Evolutionary conservation across 2,113 vertebrate genomes (phyloP), one percentile per base, ranked within the genome.

Genomic region (Oxyura jamaicensis): DNA sequence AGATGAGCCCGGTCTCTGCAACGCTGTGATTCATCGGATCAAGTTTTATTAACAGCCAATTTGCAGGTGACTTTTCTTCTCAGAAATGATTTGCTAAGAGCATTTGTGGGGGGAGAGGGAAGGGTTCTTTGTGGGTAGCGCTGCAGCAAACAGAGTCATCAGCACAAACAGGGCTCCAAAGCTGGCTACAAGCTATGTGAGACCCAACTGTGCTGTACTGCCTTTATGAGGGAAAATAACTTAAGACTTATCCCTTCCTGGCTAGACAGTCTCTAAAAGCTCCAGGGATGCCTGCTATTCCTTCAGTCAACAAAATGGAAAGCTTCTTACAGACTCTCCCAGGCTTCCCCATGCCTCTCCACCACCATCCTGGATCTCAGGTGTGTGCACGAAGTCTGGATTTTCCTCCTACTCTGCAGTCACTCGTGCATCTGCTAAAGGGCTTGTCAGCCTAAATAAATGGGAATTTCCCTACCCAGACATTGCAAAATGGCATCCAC

Each of bases 11-110:
- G 59, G 41, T n/a, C 22, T 84, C 39, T 65, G 74, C 36, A 71
- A 79, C 39, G 25, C 52, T 1, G 1, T 75, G 92, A 94, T 75
- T 94, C 83, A 85, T 86, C 58, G 82, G 46, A 89, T 74, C 28
- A 59, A 39, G 20, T 39, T 89, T 76, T 86, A 52, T 68, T 63
- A 92, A 10, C 11, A n/a, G 21, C 41, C 44, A 44, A 67, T 88
- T 84, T 90, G 84, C 68, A 92, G 81, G 83, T 58, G 44, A 93
- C 52, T 90, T 68, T 76, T 56, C 56, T 62, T 60, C 88, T 41
- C 21, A 66, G 81, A 80, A 90, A 42, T 63, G 68, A 62, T 29
- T 46, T 67, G 87, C 48, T 60, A 26, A 60, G 12, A 69, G 52
- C 8, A 0, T 90, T 90, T 72, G 18, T 11, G 62, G 20, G 60